These are phyloP conservation scores for Catocala sponsa DNA, from an alignment of 2,888 invertebrate species.

Conservation along the genomic window DNA sequence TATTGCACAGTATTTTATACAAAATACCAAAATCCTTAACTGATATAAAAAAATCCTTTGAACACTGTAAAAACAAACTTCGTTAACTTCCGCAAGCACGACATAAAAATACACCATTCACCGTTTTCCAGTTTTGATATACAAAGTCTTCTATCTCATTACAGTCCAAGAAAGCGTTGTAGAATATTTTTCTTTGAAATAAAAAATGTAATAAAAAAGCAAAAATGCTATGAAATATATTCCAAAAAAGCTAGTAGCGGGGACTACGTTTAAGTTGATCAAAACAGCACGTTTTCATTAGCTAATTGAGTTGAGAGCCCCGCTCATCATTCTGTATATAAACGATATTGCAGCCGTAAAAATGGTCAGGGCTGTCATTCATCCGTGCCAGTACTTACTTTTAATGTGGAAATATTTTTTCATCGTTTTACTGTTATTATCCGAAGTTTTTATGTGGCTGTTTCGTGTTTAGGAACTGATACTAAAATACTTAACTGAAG, in stretches of 20 bases:
- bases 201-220: constrained; percentile 9
- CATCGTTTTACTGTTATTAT: constrained; percentile 23
- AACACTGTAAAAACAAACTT: neutral
- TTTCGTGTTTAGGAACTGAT: constrained; percentile 11
- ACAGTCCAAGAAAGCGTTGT: neutral
- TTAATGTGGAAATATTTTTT: constrained; percentile 20
- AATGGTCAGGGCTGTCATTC: constrained; percentile 60
- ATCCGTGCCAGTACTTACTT: constrained; percentile 12
- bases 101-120: constrained; percentile 19
- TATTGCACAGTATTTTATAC: too few species aligned
- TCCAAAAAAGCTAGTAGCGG: constrained; percentile 43
- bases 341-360: constrained; percentile 65
- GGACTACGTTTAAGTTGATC: constrained; percentile 65
- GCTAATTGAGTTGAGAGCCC: constrained; percentile 79
- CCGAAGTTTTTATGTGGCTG: constrained; percentile 12
- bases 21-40: constrained; percentile 15
- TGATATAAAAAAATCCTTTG: too few species aligned
- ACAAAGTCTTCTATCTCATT: neutral
- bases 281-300: constrained; percentile 81
- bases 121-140: neutral
- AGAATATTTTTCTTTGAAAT: constrained; percentile 1
- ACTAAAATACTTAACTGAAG: constrained; percentile 3
- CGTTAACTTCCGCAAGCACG: constrained; percentile 18
- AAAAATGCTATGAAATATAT: constrained; percentile 35
- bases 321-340: constrained; percentile 67